Percentiles rank a stretch among this genome's conserved stretches.
Conservation (phyloP, 2,797 vertebrate genomes). For the Pseudochromis fuscus region DNA sequence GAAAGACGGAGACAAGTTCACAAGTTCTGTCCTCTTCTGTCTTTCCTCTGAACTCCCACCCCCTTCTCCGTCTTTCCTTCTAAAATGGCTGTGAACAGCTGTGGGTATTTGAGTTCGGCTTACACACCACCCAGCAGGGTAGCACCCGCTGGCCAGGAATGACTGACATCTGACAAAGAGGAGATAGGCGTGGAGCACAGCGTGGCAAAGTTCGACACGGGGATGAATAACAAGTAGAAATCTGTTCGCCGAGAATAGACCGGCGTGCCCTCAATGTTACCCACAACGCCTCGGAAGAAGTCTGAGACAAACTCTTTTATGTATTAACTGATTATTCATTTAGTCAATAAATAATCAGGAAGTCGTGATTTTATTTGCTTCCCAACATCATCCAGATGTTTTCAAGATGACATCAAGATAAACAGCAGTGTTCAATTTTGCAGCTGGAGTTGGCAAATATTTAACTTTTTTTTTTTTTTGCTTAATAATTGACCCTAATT, state of each 20-base stretch:
- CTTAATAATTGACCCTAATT: too few species aligned
- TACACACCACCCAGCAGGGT: constrained; percentile 57
- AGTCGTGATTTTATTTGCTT: neutral
- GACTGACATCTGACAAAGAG: constrained; percentile 75
- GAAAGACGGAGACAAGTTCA: constrained; percentile 18
- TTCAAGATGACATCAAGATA: neutral
- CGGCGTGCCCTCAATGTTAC: neutral
- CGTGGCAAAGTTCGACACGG: constrained; percentile 42
- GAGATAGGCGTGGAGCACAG: constrained; percentile 40
- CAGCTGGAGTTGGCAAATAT: neutral
- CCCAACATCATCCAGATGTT: neutral
- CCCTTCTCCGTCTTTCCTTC: constrained; percentile 44
- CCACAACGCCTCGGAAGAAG: constrained; percentile 13
- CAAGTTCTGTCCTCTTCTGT: constrained; percentile 49
- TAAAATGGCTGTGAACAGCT: constrained; percentile 70
- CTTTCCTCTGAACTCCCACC: constrained; percentile 5
- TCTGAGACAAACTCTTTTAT: neutral
- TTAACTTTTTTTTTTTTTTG: neutral
- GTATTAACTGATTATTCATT: neutral
- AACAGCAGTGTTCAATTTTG: neutral
- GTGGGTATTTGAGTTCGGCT: constrained; percentile 64
- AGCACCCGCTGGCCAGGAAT: constrained; percentile 49
- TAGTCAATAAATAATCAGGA: neutral
- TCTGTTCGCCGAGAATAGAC: constrained; percentile 31
- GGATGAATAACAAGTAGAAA: constrained; percentile 47